Evolutionary conservation across 2,797 vertebrate species (phyloP), one percentile per base, ranked within the genome.

Genomic region (Sorex maritimensis): DNA sequence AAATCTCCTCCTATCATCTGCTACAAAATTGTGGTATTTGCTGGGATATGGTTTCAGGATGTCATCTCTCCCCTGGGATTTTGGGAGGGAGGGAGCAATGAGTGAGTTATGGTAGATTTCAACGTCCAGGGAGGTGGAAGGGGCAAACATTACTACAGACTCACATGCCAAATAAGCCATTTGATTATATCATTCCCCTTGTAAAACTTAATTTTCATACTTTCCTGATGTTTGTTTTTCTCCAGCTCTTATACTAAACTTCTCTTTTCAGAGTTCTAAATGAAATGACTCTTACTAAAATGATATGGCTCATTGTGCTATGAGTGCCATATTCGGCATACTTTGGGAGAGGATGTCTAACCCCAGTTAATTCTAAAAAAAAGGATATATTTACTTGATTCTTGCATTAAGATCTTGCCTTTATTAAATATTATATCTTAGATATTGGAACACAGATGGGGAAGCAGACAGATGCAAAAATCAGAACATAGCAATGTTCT

Each of bases 391-490:
- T 28, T 67, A 58, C 21, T 82, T 86, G 24, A 72, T 30, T 80
- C 24, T 88, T 92, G 26, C 3, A 21, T 88, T 11, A 71, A 81
- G 15, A 55, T 77, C 23, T 63, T 92, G 11, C 1, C 4, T 9
- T 84, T 83, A 52, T 85, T 86, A 81, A 90, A 82, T 81, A 78
- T 30, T 67, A 6, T 68, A 88, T 93, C 15, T 86, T 92, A 94
- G 78, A 74, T 81, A 69, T 23, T 91, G 79, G 34, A 77, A 72
- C 55, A 73, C 55, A 69, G 92, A 74, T 63, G 63, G 28, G 61
- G 6, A 38, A 87, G 81, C 88, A 80, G 74, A 12, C 34, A 78
- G 63, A 17, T 46, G 6, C 30, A 90, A 74, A 38, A 58, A 52
- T 52, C 30, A 74, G 78, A 77, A 89, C 91, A 79, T 44, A 44